Conservation (phyloP, 2,113 vertebrate species). For the Colius striatus region DNA sequence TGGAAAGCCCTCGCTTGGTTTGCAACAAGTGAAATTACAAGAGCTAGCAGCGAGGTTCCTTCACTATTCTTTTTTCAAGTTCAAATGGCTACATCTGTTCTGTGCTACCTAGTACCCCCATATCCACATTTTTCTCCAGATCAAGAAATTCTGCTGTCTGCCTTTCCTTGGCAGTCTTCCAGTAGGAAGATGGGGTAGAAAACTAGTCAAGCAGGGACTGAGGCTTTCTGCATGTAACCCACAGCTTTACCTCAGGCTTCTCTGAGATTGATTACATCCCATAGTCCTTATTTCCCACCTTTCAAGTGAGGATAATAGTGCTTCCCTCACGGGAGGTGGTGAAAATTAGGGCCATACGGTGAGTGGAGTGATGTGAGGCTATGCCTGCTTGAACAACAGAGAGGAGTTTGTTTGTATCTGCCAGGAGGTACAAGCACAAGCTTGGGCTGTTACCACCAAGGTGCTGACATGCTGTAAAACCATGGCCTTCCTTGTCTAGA, state of each 20-base stretch:
- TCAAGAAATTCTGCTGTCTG: not conserved
- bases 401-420: not conserved
- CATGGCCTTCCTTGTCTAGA: not conserved
- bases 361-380: not conserved
- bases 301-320: rapidly evolving
- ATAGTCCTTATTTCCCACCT: not conserved
- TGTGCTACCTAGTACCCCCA: not conserved
- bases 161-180: not conserved
- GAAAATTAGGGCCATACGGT: not conserved
- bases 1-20: not conserved
- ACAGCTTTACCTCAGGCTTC: not conserved
- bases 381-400: not conserved
- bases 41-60: not conserved
- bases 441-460: not conserved
- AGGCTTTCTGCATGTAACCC: not conserved
- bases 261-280: not conserved
- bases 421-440: not conserved
- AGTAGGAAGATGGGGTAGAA: not conserved
- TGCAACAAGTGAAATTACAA: not conserved
- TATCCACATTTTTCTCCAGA: not conserved
- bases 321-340: not conserved
- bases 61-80: not conserved
- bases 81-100: not conserved
- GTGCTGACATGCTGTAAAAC: not conserved
- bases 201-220: not conserved